phyloP scores from a whole-genome alignment of 2,888 invertebrate species.

The Baronia brevicornis region DNA sequence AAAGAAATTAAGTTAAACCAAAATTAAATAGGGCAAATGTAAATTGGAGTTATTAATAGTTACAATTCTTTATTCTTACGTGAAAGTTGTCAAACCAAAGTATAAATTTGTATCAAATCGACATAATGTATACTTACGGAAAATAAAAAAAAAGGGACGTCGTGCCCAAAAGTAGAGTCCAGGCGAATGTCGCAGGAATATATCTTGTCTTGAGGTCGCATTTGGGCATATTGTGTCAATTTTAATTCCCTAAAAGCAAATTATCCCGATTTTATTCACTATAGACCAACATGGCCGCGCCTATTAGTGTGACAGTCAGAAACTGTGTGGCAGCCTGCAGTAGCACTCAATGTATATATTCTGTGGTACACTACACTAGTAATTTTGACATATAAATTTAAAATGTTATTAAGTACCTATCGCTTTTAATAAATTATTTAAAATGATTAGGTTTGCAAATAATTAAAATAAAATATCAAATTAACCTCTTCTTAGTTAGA shows the following conservation, averaged over 20 bases:
- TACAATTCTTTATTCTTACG: slow-evolving; percentile 55
- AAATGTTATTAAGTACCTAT: no score
- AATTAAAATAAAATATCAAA: no score
- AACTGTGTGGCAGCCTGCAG: slow-evolving; percentile 30
- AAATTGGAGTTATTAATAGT: slow-evolving; percentile 57
- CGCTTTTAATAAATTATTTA: no score
- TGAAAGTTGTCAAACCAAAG: slow-evolving; percentile 71
- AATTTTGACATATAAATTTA: no score
- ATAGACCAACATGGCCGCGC: slow-evolving; percentile 80
- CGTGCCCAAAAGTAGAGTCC: slow-evolving; percentile 94
- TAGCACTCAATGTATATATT: slow-evolving; percentile 17
- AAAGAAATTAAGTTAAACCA: slow-evolving; percentile 18
- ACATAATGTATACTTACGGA: slow-evolving; percentile 88
- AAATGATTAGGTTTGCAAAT: no score
- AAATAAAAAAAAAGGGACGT: slow-evolving; percentile 97
- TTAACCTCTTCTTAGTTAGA: no score
- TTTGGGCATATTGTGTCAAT: slow-evolving; percentile 89
- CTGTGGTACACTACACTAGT: no score
- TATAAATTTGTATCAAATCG: slow-evolving; percentile 50
- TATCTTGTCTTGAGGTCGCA: slow-evolving; percentile 97
- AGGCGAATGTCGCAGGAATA: slow-evolving; percentile 98
- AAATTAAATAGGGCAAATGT: slow-evolving; percentile 38
- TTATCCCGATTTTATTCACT: slow-evolving; percentile 65
- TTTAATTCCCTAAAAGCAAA: slow-evolving; percentile 66
- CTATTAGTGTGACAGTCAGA: slow-evolving; percentile 67